Conservation (phyloP, 2,797 vertebrate genomes). For the Pogonophryne albipinna region DNA sequence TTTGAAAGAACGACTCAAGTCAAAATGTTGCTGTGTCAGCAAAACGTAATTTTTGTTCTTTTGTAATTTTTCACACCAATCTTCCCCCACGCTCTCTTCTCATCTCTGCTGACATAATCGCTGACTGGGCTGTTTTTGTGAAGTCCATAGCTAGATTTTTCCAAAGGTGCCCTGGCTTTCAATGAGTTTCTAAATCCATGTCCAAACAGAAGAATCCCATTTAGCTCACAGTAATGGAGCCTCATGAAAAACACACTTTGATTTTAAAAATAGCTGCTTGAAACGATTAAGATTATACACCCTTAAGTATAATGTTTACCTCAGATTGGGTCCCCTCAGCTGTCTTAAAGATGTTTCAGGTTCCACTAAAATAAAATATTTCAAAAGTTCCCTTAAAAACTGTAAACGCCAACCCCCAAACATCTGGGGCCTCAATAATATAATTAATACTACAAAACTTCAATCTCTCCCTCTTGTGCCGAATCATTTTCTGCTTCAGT, state of each 20-base stretch:
- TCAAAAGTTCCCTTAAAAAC: slow-evolving; percentile 20
- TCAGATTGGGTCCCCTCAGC: slow-evolving; percentile 13
- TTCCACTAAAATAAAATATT: slow-evolving; percentile 29
- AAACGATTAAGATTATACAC: slow-evolving; percentile 31
- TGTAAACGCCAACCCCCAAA: slow-evolving; percentile 20
- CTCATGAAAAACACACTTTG: slow-evolving; percentile 12
- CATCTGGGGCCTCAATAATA: slow-evolving; percentile 34
- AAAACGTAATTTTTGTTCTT: slow-evolving; percentile 22
- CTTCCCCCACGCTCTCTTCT: slow-evolving; percentile 18
- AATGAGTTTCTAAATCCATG: slow-evolving; percentile 32
- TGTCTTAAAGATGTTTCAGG: slow-evolving; percentile 9
- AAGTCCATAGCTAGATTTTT: slow-evolving; percentile 36
- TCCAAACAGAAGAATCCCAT: slow-evolving; percentile 46
- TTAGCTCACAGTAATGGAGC: slow-evolving; percentile 26
- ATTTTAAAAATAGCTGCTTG: slow-evolving; percentile 36
- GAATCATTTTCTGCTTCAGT: slow-evolving; percentile 50
- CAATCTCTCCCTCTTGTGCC: slow-evolving; percentile 32
- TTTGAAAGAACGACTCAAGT: slow-evolving; percentile 21
- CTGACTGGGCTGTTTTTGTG: slow-evolving; percentile 51
- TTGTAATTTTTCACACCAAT: slow-evolving; percentile 35
- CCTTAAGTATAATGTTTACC: slow-evolving; percentile 12
- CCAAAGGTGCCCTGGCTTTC: slow-evolving; percentile 45
- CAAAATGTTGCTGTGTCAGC: slow-evolving; percentile 49
- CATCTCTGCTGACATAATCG: slow-evolving; percentile 45
- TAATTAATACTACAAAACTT: slow-evolving; percentile 31